Conservation (phyloP, 1,140 invertebrate genomes). For the Drosophila athabasca region DNA sequence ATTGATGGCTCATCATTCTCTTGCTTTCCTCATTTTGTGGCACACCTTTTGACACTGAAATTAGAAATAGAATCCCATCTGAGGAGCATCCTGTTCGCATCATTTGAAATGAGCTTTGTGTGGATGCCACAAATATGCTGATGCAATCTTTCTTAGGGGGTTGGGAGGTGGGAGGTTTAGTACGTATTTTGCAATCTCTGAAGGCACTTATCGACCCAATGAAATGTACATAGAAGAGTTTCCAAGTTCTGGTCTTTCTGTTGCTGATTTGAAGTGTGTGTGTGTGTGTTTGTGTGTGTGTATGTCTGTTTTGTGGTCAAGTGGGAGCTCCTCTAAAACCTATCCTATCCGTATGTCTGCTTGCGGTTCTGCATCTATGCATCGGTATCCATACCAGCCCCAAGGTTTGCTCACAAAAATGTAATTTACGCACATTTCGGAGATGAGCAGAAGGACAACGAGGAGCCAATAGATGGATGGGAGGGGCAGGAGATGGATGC, state of each 20-base stretch:
- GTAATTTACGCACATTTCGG: constrained; percentile 35
- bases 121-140: constrained; percentile 27
- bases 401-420: constrained; percentile 18
- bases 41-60: no score
- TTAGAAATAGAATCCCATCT: neutral
- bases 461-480: neutral
- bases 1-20: constrained; percentile 7
- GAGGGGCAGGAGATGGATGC: neutral
- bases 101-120: constrained; percentile 6
- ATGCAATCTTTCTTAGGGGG: constrained; percentile 20
- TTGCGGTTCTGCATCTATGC: constrained; percentile 23
- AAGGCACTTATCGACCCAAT: constrained; percentile 10
- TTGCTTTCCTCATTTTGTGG: constrained; percentile 11
- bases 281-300: neutral
- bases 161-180: neutral
- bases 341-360: constrained; percentile 12
- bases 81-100: no score
- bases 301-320: neutral
- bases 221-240: constrained; percentile 10
- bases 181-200: constrained; percentile 25
- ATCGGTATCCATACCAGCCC: constrained; percentile 16
- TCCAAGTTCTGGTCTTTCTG: neutral
- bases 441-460: neutral
- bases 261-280: neutral
- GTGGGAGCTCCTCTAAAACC: neutral